Conservation (phyloP, 2,888 invertebrate species). For the Hemithea aestivaria region DNA sequence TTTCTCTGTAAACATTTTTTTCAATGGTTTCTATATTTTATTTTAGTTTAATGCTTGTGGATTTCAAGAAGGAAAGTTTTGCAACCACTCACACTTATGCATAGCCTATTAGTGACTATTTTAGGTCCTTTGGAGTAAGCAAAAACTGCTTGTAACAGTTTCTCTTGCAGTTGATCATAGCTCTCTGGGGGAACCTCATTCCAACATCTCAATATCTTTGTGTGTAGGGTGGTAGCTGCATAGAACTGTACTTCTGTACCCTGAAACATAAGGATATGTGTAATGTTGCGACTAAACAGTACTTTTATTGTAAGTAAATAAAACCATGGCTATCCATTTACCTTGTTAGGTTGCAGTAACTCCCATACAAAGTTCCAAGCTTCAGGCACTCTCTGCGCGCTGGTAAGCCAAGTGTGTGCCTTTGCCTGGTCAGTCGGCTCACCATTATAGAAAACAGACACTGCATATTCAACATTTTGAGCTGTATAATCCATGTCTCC, state of each 20-base stretch:
- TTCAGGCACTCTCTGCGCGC: conserved; percentile 90
- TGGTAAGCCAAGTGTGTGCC: conserved; percentile 91
- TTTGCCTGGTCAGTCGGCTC: conserved; percentile 83
- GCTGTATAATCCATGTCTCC: conserved; percentile 79
- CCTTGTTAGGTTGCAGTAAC: conserved; percentile 89
- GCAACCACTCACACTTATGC: conserved; percentile 93
- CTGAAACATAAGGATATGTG: conserved; percentile 78
- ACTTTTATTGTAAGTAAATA: too few species aligned
- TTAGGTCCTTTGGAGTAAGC: conserved; percentile 90
- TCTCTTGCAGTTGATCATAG: conserved; percentile 86
- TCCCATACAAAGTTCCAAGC: conserved; percentile 98
- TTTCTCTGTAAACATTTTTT: too few species aligned
- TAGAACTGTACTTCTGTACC: conserved; percentile 95
- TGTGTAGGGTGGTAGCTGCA: conserved; percentile 93
- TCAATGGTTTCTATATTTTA: too few species aligned
- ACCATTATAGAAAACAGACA: conserved; percentile 82
- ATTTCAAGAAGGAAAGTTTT: too few species aligned
- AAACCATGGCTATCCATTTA: conserved; percentile 46
- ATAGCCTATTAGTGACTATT: conserved; percentile 90
- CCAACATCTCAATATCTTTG: conserved; percentile 93
- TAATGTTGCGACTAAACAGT: too few species aligned
- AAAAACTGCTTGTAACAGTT: conserved; percentile 87
- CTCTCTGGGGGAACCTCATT: conserved; percentile 90
- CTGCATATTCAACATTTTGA: conserved; percentile 84
- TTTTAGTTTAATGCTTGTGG: too few species aligned